These are phyloP conservation scores for Nannoperca obscura DNA, from an alignment of 2,797 vertebrate species.

Conservation along the genomic window DNA sequence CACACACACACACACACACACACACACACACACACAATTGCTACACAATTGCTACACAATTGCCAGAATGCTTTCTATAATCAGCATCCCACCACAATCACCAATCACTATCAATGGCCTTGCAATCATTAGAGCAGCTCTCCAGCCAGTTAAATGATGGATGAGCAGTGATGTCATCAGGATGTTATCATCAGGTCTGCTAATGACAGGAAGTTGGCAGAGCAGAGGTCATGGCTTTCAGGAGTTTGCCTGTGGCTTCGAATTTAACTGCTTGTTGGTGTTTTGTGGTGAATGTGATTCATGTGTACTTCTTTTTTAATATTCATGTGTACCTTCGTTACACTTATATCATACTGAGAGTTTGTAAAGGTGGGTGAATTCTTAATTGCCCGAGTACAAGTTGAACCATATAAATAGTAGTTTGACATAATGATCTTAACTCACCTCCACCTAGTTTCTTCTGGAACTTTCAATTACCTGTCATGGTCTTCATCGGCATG, in stretches of 20 bases:
- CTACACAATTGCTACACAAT: conserved; percentile 37
- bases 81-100: conserved; percentile 71
- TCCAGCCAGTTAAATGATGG: conserved; percentile 50
- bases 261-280: neutral
- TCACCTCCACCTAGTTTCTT: neutral
- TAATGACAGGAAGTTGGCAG: conserved; percentile 75
- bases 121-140: conserved; percentile 70
- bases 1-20: conserved; percentile 25
- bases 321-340: neutral
- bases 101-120: conserved; percentile 72
- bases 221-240: conserved; percentile 50
- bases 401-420: neutral
- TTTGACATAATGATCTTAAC: neutral
- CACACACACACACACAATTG: conserved; percentile 36
- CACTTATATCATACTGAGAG: neutral
- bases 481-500: neutral
- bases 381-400: neutral
- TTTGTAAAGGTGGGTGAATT: neutral
- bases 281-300: conserved; percentile 4
- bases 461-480: neutral
- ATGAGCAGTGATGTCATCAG: conserved; percentile 74
- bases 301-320: too few relatives aligned
- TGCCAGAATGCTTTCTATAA: conserved; percentile 56
- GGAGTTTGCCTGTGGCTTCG: neutral
- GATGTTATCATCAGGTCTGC: conserved; percentile 74